Evolutionary conservation across 1,140 invertebrate genomes (phyloP), one percentile per base, ranked within the genome.

Genomic region (Drosophila insularis): DNA sequence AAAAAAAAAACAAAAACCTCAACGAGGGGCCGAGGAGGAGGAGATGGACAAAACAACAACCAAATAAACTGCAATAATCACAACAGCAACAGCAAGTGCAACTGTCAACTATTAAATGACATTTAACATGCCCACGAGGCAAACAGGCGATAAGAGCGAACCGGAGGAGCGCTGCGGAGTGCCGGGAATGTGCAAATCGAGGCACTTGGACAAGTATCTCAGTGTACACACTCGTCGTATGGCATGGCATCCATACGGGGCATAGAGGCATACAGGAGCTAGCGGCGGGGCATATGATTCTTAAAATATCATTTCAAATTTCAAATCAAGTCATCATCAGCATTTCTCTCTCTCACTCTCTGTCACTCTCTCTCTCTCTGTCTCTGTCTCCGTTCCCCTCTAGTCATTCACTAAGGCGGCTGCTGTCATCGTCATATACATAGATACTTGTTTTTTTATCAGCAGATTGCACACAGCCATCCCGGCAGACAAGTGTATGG

Each of bases 21-120:
- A 27, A 27, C 27, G 6, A 27, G 1, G 13, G 14, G n/a, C 0
- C 0, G 7, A 46, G 6, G 40, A 6, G 43, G 43, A n/a, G 17
- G 43, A 11, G 43, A 21, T 19, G 43, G 43, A 19, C 19, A 50
- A 19, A 50, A 21, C 43, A 50, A 50, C 17, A 19, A 50, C 43
- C 43, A 50, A 50, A 81, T 79, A 75, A 86, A 86, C 75, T 81
- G 81, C 82, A 86, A 86, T 87, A 76, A 87, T 79, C 79, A 87
- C 64, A 82, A 59, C 63, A 73, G 56, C 63, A 67, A 70, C 71
- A 84, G 82, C 84, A 82, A 82, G 82, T 87, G 82, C 82, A 86
- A 86, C 82, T 87, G 82, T 86, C 82, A 87, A 89, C 82, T 87
- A 87, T 87, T 87, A 87, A 87, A 87, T 87, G 82, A 87, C 82